Base-by-base conservation (phyloP, 1,140 invertebrate species). In the Procambarus virginalis region DNA sequence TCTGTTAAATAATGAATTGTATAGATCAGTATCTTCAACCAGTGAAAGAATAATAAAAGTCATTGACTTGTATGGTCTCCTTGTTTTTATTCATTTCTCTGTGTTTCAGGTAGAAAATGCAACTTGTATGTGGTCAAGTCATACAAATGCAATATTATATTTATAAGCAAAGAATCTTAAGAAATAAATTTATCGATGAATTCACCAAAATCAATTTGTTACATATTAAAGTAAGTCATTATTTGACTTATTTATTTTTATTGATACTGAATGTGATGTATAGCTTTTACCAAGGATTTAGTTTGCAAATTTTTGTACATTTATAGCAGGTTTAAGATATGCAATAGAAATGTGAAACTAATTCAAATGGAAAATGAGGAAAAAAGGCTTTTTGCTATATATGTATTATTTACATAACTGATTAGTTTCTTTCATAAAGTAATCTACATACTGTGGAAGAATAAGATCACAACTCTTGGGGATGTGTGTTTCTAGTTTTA, bases 401-500 rank as follows among this genome's bases (percentile, higher is more conserved):
- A 17, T 64, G 17, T 64, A 64, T 64, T 64, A 64, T 64, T 20
- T 20, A 64, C 4, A 64, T 17, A 64, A 64, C 17, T 4, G 60
- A 12, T 17, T 64, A 55, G 51, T 64, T 64, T 64, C 34, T 34
- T 64, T 64, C 60, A 64, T 64, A 20, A 64, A 55, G 4, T 64
- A 2, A 64, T 64, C 10, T 20, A 17, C 10, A 17, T 20, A 64
- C 60, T 64, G 4, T 64, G 60, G 60, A 64, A 64, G 12, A 64
- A 14, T 20, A 14, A 64, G 60, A 64, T 64, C 60, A 64, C 20
- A 20, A 64, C 10, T 73, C 2, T 73, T 73, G 20, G 68, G 17
- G 8, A 73, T 73, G 22, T 73, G 68, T 73, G 20, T 73, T 73
- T 73, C 68, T 73, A 34, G 68, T 73, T 73, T 73, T 34, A 34